These are phyloP conservation scores for Eudyptes chrysolophus DNA, from an alignment of 2,113 vertebrate species.

Conservation along the genomic window DNA sequence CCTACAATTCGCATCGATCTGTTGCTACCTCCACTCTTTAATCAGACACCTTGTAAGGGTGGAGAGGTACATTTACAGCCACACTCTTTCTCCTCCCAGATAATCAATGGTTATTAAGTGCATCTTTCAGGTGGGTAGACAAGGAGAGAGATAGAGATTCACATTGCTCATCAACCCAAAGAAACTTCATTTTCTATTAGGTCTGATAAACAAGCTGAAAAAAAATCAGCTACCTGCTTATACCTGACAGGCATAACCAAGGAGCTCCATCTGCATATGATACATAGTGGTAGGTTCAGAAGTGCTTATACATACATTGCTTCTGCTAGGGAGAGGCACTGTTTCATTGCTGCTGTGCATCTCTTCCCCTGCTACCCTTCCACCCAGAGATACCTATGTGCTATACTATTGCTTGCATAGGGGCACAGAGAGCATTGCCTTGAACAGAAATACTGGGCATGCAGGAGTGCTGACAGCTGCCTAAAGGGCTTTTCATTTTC, in stretches of 20 bases:
- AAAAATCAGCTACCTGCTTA: neutral
- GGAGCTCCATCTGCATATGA: neutral
- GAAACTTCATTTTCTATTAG: constrained; percentile 61
- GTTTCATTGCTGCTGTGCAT: neutral
- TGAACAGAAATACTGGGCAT: neutral
- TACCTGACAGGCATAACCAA: constrained; percentile 41
- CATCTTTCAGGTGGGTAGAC: constrained; percentile 35
- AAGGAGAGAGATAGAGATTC: constrained; percentile 19
- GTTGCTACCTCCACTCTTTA: neutral
- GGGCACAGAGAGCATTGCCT: neutral
- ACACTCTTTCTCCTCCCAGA: neutral
- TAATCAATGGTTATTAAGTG: constrained; percentile 61
- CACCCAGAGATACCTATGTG: too few species aligned
- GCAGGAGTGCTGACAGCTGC: neutral
- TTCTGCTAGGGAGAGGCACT: neutral
- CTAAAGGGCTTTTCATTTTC: neutral
- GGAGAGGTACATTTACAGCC: constrained; percentile 33
- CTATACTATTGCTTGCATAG: neutral
- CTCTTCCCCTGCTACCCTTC: neutral
- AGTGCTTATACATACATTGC: neutral
- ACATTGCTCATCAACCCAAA: constrained; percentile 33
- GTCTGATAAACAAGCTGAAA: constrained; percentile 36
- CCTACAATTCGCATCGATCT: neutral
- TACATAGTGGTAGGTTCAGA: neutral
- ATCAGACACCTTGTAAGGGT: constrained; percentile 23